Evolutionary conservation across 2,113 vertebrate species (phyloP).

Genomic region (Castor canadensis): DNA sequence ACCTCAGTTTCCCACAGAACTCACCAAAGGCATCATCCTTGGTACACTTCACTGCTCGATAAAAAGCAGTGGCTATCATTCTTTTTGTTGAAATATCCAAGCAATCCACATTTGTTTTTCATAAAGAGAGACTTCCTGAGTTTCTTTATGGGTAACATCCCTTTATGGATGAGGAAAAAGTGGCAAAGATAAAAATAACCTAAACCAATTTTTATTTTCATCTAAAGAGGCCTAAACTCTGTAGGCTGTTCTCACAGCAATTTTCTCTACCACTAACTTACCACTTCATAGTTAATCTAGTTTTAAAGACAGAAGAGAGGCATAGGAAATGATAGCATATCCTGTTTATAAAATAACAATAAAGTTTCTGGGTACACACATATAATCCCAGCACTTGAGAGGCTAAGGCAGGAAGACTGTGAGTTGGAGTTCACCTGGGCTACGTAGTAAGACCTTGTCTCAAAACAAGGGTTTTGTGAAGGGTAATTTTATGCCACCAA

Average conservation of each 20-base stretch:
- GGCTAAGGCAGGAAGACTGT: not conserved
- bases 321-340: not conserved
- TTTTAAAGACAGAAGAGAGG: conserved; percentile 2
- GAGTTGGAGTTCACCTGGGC: no score
- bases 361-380: not conserved
- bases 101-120: conserved; percentile 21
- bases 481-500: not conserved
- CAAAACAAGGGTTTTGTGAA: not conserved
- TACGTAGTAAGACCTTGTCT: not conserved
- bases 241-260: not conserved
- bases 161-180: conserved; percentile 2
- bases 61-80: not conserved
- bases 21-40: not conserved
- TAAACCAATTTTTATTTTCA: conserved; percentile 25
- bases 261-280: not conserved
- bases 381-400: not conserved
- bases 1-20: not conserved
- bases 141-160: conserved; percentile 2
- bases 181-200: conserved; percentile 39
- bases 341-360: not conserved
- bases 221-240: not conserved
- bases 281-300: not conserved
- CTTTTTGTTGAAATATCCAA: conserved; percentile 14
- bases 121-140: conserved; percentile 9
- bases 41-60: not conserved